phyloP scores from a whole-genome alignment of 2,797 vertebrate species.

The Apogon talboti region DNA sequence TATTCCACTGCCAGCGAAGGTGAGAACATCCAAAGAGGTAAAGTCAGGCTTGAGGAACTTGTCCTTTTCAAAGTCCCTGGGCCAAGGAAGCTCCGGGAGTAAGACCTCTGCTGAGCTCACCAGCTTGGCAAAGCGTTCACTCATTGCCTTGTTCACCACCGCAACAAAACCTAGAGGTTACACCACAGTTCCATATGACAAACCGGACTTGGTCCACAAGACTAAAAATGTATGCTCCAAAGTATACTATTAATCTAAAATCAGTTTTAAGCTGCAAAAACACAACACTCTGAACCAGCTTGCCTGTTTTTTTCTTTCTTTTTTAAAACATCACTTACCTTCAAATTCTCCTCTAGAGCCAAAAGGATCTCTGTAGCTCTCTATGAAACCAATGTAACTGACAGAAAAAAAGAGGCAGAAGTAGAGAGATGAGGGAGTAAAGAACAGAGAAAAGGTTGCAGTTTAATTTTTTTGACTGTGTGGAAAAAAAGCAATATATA shows the following conservation, averaged over 20 bases:
- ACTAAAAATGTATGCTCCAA: too few species aligned
- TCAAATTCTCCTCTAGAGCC: slow-evolving; percentile 96
- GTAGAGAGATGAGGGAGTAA: too few species aligned
- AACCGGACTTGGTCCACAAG: not conserved
- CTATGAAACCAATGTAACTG: slow-evolving; percentile 95
- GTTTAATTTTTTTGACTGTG: too few species aligned
- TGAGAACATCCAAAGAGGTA: slow-evolving; percentile 93
- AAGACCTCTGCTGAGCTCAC: slow-evolving; percentile 88
- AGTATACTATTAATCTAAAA: not conserved
- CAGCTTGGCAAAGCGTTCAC: slow-evolving; percentile 89
- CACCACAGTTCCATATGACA: not conserved
- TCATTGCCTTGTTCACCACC: slow-evolving; percentile 94
- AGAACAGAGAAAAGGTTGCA: too few species aligned
- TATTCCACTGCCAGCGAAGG: slow-evolving; percentile 93
- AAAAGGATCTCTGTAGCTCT: slow-evolving; percentile 95
- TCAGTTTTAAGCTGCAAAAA: not conserved
- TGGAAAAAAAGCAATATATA: too few species aligned
- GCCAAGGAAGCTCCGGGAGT: slow-evolving; percentile 92
- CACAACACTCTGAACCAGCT: too few species aligned
- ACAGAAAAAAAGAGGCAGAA: not conserved
- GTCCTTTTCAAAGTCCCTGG: slow-evolving; percentile 90
- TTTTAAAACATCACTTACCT: slow-evolving; percentile 78
- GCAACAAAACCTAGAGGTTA: slow-evolving; percentile 89
- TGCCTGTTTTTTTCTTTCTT: not conserved
- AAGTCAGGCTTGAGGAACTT: slow-evolving; percentile 92